Base-by-base conservation (phyloP, 1,140 invertebrate species). In the Lasioglossum albipes region DNA sequence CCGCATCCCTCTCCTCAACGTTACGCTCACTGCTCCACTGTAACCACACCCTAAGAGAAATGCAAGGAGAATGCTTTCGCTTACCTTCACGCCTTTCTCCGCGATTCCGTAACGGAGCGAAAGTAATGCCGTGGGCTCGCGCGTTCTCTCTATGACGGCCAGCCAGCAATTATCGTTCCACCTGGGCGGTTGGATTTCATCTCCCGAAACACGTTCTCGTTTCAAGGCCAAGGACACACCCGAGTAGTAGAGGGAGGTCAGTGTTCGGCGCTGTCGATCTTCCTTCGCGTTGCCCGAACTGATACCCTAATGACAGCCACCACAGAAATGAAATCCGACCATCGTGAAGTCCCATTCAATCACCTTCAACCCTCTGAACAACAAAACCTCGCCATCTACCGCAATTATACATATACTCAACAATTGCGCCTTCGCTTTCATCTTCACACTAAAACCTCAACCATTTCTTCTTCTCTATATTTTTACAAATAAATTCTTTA, bases 171-270 rank as follows among this genome's bases (percentile, higher is more conserved):
- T 80, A 80, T 75, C 71, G 78, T 80, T 80, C 78, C 78, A 75
- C 78, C 78, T 74, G 78, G 68, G 54, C 72, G 78, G 31, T 75
- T 80, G 78, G 65, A 68, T 75, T 80, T 80, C 78, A 80, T 80
- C 78, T 80, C 78, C 65, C 78, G 78, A 80, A 80, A 80, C 78
- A 80, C 78, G 78, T 80, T 80, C 54, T 80, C 64, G 64, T 80
- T 80, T 80, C 78, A 80, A 80, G 78, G 78, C 72, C 72, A 80
- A 80, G 78, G 78, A 80, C 78, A 75, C 72, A 61, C 7, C 68
- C 22, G 49, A 54, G 52, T 54, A 80, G 78, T 80, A 80, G 72
- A 80, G 78, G 72, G 78, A 80, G 78, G 78, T 80, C 78, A 80
- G 78, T 80, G 78, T 80, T 80, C 78, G 65, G 31, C 62, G 59